Base-by-base conservation (phyloP, 2,888 invertebrate genomes). In the Actias luna region DNA sequence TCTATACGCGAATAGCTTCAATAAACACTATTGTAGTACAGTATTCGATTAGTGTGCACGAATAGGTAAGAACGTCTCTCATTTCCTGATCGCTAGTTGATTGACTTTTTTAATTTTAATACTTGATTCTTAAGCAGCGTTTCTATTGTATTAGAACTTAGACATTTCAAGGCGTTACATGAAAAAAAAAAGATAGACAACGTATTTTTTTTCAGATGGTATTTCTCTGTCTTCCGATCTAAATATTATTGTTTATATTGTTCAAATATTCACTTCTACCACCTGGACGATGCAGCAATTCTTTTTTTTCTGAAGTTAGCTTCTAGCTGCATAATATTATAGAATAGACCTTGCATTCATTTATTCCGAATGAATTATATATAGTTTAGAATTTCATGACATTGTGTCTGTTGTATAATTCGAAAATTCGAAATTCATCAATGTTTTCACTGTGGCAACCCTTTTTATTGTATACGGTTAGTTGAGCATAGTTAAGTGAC, bases 401-500 rank as follows among this genome's bases (percentile, higher is more conserved):
- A 42, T 10, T 46, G 3, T 25, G 22, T 46, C 12, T 46, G 4
- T 46, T 25, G 1, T 16, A 27, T 52, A 27, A 52, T 52, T 1
- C 29, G 27, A 12, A 36, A 36, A 36, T 36, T 39, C 36, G n/a
- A 16, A n/a, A 61, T 36, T 35, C 16, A 36, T 14, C 10, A 27
- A 27, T 25, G 29, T 25, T 25, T 36, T 29, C 5, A 2, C 27
- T 55, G 36, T 39, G 61, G 29, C 61, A 61, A 57, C 35, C 29
- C 61, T 22, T 57, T 22, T 36, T 29, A 27, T 39, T 29, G 31
- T 46, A 60, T 61, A 64, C 64, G 67, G 67, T 70, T 69, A 69
- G 70, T 68, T 68, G 64, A 62, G 35, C 64, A 63, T 66, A 58
- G 67, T 68, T 31, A 60, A 64, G 63, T 68, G 66, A 27, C 18